Base-by-base conservation (phyloP, 2,113 vertebrate genomes). In the Sigmodon hispidus region DNA sequence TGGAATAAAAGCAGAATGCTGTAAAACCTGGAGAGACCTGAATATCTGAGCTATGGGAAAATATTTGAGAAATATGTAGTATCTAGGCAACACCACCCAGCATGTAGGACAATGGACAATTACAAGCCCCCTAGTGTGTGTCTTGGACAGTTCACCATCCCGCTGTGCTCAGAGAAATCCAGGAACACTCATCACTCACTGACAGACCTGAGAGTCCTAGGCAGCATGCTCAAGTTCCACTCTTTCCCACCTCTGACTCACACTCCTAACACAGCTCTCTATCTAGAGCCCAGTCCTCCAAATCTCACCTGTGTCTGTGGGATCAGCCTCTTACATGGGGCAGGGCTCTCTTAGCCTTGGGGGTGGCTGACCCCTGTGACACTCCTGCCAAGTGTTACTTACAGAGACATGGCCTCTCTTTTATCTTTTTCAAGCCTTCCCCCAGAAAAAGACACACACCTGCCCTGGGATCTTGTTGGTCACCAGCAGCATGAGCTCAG, bases 281-380 rank as follows among this genome's bases (percentile, higher is more conserved):
- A 43, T 10, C 15, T 29, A 24, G 3, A 48, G 1, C 4, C 75
- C 48, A 6, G 1, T 0, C n/a, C n/a, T n/a, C n/a, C n/a, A n/a
- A 8, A 34, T 17, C 36, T 61, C 26, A 10, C 21, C 9, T 16
- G 85, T 55, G 12, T 9, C 85, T 29, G 45, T 3, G 17, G 31
- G 15, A 6, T 24, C 22, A 26, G 19, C 31, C 57, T 61, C 67
- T 63, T 29, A 43, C 3, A 24, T 19, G 31, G 12, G 2, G 65
- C 24, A 19, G 31, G 31, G 6, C 19, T 80, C 13, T 43, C 48
- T 36, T 21, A 36, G 57, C 55, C 55, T 19, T 57, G 17, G 19
- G 5, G n/a, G 80, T n/a, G 55, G 11, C 7, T 24, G 3, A 45
- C 48, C 61, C 61, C 48, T 40, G 7, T 29, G 70, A 70, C 17